Conservation (phyloP, 2,113 vertebrate species). For the Hippocampus abdominalis region DNA sequence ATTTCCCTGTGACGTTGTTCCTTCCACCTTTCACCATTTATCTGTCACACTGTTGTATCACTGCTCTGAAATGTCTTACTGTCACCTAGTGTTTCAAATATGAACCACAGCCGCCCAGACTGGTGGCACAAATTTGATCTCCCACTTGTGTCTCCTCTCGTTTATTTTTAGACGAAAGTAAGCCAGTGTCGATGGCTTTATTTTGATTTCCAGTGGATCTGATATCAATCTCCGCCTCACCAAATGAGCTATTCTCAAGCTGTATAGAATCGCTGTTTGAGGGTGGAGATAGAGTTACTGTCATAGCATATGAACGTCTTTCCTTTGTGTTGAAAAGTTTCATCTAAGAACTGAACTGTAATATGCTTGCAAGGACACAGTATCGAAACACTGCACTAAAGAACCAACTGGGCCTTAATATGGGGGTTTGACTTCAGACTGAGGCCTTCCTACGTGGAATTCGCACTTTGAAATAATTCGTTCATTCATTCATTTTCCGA, state of each 20-base stretch:
- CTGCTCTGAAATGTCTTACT: constrained; percentile 51
- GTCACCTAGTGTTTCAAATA: constrained; percentile 59
- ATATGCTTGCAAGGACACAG: too few relatives aligned
- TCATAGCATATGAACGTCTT: too few relatives aligned
- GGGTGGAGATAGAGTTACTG: too few relatives aligned
- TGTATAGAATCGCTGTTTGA: neutral
- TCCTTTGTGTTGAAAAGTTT: too few relatives aligned
- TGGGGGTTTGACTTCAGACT: too few relatives aligned
- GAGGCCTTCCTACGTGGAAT: too few relatives aligned
- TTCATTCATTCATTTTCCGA: too few relatives aligned
- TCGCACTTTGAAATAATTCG: too few relatives aligned
- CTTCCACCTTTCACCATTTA: neutral
- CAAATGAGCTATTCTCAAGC: neutral
- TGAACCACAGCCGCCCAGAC: constrained; percentile 36
- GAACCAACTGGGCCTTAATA: too few relatives aligned
- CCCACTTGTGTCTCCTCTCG: neutral
- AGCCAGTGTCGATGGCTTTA: neutral
- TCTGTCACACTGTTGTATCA: neutral
- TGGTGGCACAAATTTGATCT: neutral
- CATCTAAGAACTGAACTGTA: too few relatives aligned
- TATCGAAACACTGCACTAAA: too few relatives aligned
- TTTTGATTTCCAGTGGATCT: neutral
- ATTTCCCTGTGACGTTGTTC: constrained; percentile 10
- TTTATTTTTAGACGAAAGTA: neutral
- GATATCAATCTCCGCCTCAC: neutral